A percentile compares a stretch with the other conserved stretches of the same genome.
These are phyloP conservation scores for Galerucella nymphaeae DNA, from an alignment of 2,888 invertebrate genomes.

Conservation along the genomic window DNA sequence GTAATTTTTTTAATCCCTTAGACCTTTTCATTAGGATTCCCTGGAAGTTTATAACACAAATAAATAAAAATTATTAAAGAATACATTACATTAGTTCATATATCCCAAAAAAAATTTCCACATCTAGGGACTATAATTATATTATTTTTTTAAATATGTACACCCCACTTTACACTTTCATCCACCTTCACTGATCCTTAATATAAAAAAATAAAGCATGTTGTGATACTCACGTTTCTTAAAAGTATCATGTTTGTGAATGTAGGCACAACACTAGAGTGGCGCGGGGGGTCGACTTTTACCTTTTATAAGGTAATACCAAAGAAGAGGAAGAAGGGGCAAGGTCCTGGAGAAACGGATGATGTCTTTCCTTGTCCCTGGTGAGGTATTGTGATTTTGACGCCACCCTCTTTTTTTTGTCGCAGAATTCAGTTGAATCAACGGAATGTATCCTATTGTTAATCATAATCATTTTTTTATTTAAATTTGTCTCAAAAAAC, in stretches of 20 bases:
- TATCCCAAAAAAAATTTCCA: not conserved
- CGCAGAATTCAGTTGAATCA: not conserved
- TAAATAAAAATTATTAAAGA: too few relatives aligned
- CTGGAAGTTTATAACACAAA: too few relatives aligned
- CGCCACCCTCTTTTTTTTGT: slow-evolving; percentile 10
- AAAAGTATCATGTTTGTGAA: slow-evolving; percentile 59
- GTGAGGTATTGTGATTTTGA: slow-evolving; percentile 44
- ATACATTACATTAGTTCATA: not conserved
- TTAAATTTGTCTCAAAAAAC: too few relatives aligned
- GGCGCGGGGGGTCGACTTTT: slow-evolving; percentile 62
- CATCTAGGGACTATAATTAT: not conserved
- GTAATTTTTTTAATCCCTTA: too few relatives aligned
- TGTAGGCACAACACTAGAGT: slow-evolving; percentile 62
- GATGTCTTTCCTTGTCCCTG: slow-evolving; percentile 54
- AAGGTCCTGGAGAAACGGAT: slow-evolving; percentile 62
- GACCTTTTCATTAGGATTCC: too few relatives aligned
- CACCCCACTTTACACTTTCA: slow-evolving; percentile 17
- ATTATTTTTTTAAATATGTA: not conserved
- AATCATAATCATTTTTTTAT: not conserved
- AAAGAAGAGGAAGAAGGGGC: slow-evolving; percentile 58
- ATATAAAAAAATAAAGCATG: slow-evolving; percentile 22
- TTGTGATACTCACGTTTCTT: slow-evolving; percentile 61
- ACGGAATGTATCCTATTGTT: not conserved
- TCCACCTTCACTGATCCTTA: slow-evolving; percentile 21
- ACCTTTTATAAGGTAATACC: slow-evolving; percentile 62